Evolutionary conservation across 2,797 vertebrate genomes (phyloP).

Genomic region (Tolypeutes matacus): DNA sequence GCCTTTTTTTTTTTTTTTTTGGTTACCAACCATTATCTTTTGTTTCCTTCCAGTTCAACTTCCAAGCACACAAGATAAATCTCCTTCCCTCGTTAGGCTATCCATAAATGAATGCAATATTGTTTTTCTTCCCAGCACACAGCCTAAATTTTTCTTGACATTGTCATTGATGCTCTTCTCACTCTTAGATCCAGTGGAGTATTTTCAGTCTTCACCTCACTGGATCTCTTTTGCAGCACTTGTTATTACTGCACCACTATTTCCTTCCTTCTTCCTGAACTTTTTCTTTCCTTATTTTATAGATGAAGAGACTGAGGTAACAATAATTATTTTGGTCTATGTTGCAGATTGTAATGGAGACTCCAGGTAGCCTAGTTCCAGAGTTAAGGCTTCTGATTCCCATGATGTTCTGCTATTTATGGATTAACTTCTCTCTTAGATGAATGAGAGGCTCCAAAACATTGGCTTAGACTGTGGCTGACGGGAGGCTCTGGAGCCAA

Average conservation of each 20-base stretch:
- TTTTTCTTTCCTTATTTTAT: not conserved
- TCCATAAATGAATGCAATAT: not conserved
- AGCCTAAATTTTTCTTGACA: rapidly evolving
- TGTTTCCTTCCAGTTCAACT: not conserved
- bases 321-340: too few species aligned
- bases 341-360: too few species aligned
- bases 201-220: not conserved
- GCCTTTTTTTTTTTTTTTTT: not conserved
- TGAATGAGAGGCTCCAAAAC: not conserved
- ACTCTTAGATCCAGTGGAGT: too few species aligned
- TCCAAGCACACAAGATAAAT: too few species aligned
- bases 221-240: not conserved
- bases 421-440: not conserved
- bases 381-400: not conserved
- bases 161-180: rapidly evolving
- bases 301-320: not conserved
- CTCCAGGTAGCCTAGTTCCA: not conserved
- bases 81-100: too few species aligned
- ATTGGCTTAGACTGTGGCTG: not conserved
- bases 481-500: too few species aligned
- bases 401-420: not conserved
- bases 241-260: not conserved
- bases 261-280: not conserved
- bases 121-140: rapidly evolving
- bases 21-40: not conserved